A percentile compares a stretch with the other conserved stretches of the same genome.
Conservation (phyloP, 2,797 vertebrate genomes). For the Mionectes olivaceus region DNA sequence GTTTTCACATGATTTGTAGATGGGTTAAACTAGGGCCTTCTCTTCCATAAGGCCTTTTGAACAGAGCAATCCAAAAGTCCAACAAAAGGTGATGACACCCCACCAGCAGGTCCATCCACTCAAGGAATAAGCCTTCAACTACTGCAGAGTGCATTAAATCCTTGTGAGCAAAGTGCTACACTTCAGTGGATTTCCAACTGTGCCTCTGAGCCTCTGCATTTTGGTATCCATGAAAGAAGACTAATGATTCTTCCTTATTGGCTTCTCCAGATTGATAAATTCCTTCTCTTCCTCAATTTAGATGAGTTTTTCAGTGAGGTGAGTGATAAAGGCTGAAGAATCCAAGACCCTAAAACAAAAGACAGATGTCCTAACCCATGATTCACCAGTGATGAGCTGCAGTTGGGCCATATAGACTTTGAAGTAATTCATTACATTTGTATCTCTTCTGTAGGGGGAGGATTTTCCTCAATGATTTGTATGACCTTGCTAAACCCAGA, state of each 20-base stretch:
- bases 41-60: neutral
- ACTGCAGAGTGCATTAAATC: fast-evolving
- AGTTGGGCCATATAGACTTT: neutral
- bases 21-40: neutral
- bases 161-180: neutral
- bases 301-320: neutral
- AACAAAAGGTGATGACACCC: fast-evolving
- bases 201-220: neutral
- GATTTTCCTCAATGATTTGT: constrained; percentile 60
- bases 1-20: neutral
- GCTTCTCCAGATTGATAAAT: neutral
- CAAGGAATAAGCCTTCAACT: neutral
- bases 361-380: neutral
- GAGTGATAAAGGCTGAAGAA: neutral
- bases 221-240: neutral
- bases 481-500: constrained; percentile 74
- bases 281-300: neutral
- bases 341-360: neutral
- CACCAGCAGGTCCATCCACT: fast-evolving
- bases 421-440: constrained; percentile 49
- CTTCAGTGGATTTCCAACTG: fast-evolving
- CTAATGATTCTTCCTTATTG: neutral
- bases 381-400: neutral
- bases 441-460: constrained; percentile 10
- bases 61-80: neutral